Conservation (phyloP, 2,797 vertebrate genomes). For the Enoplosus armatus region DNA sequence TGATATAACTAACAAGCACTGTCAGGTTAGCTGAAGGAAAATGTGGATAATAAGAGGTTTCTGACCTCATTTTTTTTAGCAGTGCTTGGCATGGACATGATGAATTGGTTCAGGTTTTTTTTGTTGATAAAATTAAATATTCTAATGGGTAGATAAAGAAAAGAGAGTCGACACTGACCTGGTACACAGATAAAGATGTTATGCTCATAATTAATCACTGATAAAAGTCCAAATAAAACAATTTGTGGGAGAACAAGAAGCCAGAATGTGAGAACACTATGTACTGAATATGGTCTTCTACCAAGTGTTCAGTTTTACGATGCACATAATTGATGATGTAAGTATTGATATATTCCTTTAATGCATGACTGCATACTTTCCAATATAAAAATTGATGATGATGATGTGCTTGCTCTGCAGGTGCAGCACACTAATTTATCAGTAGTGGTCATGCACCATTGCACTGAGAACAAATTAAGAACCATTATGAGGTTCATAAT, state of each 20-base stretch:
- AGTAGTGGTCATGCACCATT: conserved; percentile 41
- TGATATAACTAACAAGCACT: conserved; percentile 47
- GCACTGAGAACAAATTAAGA: conserved; percentile 62
- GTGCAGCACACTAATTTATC: conserved; percentile 53
- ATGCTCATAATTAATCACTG: not conserved
- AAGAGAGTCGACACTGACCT: not conserved
- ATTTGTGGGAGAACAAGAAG: not conserved
- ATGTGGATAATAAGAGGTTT: conserved; percentile 51
- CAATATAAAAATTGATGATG: conserved; percentile 53
- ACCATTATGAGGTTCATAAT: conserved; percentile 62
- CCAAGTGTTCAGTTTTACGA: not conserved
- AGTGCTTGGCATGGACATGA: conserved; percentile 2
- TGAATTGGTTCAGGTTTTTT: conserved; percentile 31
- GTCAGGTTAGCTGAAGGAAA: conserved; percentile 42
- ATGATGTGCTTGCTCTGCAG: conserved; percentile 48
- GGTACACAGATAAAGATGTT: conserved; percentile 7
- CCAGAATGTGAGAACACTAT: not conserved
- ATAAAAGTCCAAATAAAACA: not conserved
- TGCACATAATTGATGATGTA: conserved; percentile 28
- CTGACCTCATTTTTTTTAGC: conserved; percentile 39
- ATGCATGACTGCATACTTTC: conserved; percentile 23
- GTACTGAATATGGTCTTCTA: not conserved
- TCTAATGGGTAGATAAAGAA: conserved; percentile 25
- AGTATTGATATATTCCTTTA: conserved; percentile 46
- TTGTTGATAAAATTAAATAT: conserved; percentile 10